Conservation (phyloP, 2,113 vertebrate species). For the Felis catus region DNA sequence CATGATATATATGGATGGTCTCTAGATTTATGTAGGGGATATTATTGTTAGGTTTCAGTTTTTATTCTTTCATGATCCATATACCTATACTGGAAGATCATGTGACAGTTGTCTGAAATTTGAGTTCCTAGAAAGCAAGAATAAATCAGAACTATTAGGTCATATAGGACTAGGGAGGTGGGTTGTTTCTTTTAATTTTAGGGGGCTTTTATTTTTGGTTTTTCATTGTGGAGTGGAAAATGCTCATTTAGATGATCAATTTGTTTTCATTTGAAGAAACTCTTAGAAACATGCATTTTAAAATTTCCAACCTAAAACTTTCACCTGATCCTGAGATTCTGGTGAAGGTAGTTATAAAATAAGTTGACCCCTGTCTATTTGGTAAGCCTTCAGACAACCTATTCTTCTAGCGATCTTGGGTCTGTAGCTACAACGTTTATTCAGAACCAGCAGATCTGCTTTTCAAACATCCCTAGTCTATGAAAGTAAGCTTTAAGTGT, state of each 20-base stretch:
- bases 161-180: not conserved
- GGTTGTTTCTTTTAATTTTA: not conserved
- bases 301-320: not conserved
- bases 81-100: not conserved
- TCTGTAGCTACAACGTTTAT: constrained; percentile 8
- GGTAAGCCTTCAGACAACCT: constrained; percentile 41
- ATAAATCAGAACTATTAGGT: not conserved
- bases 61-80: constrained; percentile 26
- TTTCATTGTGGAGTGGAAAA: not conserved
- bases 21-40: not conserved
- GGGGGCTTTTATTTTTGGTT: not conserved
- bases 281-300: not conserved
- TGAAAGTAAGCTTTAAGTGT: constrained; percentile 35
- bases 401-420: not conserved
- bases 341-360: not conserved
- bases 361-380: not conserved
- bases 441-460: constrained; percentile 40
- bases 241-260: not conserved
- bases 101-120: constrained; percentile 13
- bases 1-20: not conserved
- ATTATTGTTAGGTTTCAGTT: constrained; percentile 7
- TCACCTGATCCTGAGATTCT: not conserved
- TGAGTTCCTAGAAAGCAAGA: not conserved
- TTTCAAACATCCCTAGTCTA: constrained; percentile 19
- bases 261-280: not conserved